Evolutionary conservation across 2,888 invertebrate genomes (phyloP), one percentile per base, ranked within the genome.

Genomic region (Eustalomyia histrio): DNA sequence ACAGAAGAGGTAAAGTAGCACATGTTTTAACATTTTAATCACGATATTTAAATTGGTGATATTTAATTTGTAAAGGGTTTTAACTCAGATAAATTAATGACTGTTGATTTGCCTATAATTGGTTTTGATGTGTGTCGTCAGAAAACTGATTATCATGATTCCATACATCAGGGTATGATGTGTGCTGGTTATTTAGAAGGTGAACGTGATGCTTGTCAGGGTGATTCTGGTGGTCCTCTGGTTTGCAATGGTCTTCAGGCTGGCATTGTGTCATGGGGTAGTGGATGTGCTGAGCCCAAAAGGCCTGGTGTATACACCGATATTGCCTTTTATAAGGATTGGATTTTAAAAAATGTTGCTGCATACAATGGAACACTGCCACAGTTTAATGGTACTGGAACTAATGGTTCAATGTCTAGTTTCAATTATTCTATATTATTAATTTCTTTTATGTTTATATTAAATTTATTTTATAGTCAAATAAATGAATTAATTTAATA

Each of bases 201-300:
- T 0, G 94, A 95, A n/a, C 94, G 93, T 67, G 97, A 97, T 88
- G 94, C 88, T n/a, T 97, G 96, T 86, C 93, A 94, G 92, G 96
- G 96, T 10, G 96, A 97, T 89, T 96, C 95, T 8, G 97, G 97
- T 14, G 97, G 97, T 3, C 97, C 97, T 0, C 90, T 97, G 33
- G 93, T 95, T 89, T 87, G 87, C 60, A 72, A 85, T 21, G 92
- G 93, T 86, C 93, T 93, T 86, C 91, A 95, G 87, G 92, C 95
- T 4, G 97, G 97, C 1, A 91, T 97, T 63, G 96, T 97, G 0
- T 96, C 96, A 0, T 97, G 95, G 95, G 97, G 97, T 16, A 92
- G 94, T 39, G 92, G 93, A 1, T 97, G 97, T 87, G 96, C 95
- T 0, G 92, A 92, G 78, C 92, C 94, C 18, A 92, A 92, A 12